A percentile compares a stretch with the other conserved stretches of the same genome.
These are phyloP conservation scores for Parotocinclus haroldoi DNA, from an alignment of 2,797 vertebrate genomes.

Conservation along the genomic window DNA sequence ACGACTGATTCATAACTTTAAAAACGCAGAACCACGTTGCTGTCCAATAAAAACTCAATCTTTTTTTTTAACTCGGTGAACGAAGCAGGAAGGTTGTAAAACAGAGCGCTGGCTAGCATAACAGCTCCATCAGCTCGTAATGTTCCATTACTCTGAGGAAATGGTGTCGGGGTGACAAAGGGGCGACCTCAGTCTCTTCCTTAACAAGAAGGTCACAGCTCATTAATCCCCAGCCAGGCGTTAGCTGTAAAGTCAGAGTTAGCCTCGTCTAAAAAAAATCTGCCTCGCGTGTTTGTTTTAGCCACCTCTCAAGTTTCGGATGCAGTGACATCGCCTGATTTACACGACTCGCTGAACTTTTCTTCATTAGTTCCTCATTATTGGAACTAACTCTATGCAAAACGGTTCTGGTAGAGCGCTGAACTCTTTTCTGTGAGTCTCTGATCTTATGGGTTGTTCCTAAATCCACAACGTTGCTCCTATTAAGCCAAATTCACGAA, in stretches of 20 bases:
- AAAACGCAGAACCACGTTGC: too few relatives aligned
- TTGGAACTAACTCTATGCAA: too few relatives aligned
- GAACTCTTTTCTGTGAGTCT: too few relatives aligned
- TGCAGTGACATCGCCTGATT: too few relatives aligned
- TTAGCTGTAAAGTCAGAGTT: constrained; percentile 18
- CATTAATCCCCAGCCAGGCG: constrained; percentile 31
- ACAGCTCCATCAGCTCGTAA: constrained; percentile 34
- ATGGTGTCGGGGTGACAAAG: constrained; percentile 16
- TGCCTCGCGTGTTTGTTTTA: background rate
- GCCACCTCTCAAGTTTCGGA: background rate
- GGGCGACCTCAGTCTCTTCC: constrained; percentile 17
- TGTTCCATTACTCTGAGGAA: constrained; percentile 35
- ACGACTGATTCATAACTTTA: too few relatives aligned
- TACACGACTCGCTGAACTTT: too few relatives aligned
- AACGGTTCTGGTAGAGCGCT: too few relatives aligned
- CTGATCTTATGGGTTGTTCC: too few relatives aligned
- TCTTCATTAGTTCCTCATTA: too few relatives aligned
- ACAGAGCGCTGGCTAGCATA: constrained; percentile 8
- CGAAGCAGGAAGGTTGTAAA: constrained; percentile 3
- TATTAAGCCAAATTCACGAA: too few relatives aligned
- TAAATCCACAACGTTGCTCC: too few relatives aligned
- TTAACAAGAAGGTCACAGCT: constrained; percentile 29
- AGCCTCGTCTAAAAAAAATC: constrained; percentile 1
- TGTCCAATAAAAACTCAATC: too few relatives aligned
- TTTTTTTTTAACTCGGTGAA: background rate